These are phyloP conservation scores for Cyphomyrmex costatus DNA, from an alignment of 1,140 invertebrate genomes.

Conservation along the genomic window DNA sequence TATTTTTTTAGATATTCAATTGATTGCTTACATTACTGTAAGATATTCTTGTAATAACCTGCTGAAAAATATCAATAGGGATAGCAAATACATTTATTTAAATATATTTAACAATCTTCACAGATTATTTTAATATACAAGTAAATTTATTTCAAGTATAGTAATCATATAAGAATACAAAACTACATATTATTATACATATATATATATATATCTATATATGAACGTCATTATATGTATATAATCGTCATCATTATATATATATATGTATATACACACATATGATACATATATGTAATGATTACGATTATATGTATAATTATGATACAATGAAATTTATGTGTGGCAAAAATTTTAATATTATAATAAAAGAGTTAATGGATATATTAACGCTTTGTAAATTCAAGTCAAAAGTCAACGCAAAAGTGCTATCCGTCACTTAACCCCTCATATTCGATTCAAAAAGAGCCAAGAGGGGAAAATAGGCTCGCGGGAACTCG, in stretches of 20 bases:
- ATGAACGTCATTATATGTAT: no score
- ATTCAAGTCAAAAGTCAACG: constrained; percentile 19
- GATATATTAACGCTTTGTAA: background rate
- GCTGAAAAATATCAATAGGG: background rate
- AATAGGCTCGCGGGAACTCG: constrained; percentile 66
- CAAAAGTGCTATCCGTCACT: constrained; percentile 16
- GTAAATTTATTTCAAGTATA: constrained; percentile 33
- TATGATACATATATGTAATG: no score
- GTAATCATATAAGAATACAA: background rate
- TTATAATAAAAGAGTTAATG: background rate
- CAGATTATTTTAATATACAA: background rate
- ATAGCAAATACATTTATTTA: background rate
- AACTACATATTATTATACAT: background rate
- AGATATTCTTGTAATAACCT: background rate
- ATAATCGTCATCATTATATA: background rate
- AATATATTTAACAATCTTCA: background rate
- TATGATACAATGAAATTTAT: no score
- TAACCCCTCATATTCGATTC: constrained; percentile 61
- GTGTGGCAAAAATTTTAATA: background rate
- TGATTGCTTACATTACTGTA: background rate
- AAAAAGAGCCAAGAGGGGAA: background rate
- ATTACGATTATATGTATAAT: no score
- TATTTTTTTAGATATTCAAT: background rate
- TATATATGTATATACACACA: no score
- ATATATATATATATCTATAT: background rate